These are phyloP conservation scores for Saxidomus purpurata DNA, from an alignment of 1,140 invertebrate genomes.

Conservation along the genomic window DNA sequence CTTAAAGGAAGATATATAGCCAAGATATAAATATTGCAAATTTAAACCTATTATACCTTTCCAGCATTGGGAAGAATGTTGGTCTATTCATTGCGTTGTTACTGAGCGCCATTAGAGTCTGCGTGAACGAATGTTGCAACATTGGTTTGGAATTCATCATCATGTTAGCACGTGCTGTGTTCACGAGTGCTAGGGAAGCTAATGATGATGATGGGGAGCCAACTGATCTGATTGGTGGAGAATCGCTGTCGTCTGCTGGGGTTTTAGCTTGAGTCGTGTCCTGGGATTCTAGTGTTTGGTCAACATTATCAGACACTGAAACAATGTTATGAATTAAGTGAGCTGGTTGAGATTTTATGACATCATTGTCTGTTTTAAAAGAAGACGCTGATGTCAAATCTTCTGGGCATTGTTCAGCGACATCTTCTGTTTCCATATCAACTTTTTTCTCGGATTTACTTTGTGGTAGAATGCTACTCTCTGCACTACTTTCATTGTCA, in stretches of 20 bases:
- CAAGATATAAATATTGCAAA: too few relatives aligned
- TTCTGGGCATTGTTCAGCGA: neutral
- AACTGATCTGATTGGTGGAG: constrained; percentile 35
- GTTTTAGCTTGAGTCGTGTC: constrained; percentile 8
- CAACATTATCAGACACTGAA: constrained; percentile 10
- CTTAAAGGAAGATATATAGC: too few relatives aligned
- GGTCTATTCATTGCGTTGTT: constrained; percentile 76
- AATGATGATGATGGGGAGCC: constrained; percentile 34
- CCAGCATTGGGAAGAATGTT: constrained; percentile 78
- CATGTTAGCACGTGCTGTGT: constrained; percentile 53
- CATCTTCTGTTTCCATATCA: neutral
- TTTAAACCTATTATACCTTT: constrained; percentile 77
- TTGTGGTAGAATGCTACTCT: neutral
- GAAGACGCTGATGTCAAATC: neutral
- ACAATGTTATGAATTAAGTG: constrained; percentile 61
- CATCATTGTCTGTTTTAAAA: constrained; percentile 19
- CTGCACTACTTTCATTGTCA: neutral
- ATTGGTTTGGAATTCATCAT: constrained; percentile 62
- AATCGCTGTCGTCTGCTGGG: neutral
- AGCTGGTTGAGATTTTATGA: neutral
- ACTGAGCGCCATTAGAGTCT: constrained; percentile 79
- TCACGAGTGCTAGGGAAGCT: constrained; percentile 46
- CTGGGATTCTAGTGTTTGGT: constrained; percentile 7
- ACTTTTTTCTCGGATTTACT: neutral
- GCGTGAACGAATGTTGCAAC: constrained; percentile 79